Percentiles rank a stretch among this genome's conserved stretches.
Evolutionary conservation across 2,113 vertebrate species (phyloP).

Genomic region (Neofelis nebulosa): DNA sequence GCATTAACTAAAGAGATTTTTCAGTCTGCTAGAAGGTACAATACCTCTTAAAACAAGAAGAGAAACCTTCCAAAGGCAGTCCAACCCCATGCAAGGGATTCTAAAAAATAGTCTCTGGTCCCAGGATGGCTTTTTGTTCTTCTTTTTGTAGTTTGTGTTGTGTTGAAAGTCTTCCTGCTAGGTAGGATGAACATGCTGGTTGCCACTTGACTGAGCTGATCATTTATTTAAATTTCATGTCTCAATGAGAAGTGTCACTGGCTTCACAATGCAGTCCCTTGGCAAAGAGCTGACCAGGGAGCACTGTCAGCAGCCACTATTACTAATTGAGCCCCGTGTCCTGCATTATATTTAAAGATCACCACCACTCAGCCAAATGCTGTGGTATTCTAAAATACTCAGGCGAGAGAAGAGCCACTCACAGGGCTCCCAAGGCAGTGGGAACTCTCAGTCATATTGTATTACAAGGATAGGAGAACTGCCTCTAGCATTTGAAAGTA

Average conservation of each 20-base stretch:
- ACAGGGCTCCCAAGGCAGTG: not conserved
- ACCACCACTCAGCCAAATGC: not conserved
- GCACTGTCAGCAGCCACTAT: not conserved
- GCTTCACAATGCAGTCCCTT: not conserved
- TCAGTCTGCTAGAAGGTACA: not conserved
- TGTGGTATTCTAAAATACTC: not conserved
- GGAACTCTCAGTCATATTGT: not conserved
- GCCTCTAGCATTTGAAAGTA: slow-evolving; percentile 80
- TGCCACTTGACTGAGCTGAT: not conserved
- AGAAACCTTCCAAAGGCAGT: not conserved
- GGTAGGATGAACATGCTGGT: not conserved
- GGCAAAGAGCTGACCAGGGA: not conserved
- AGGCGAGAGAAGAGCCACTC: not conserved
- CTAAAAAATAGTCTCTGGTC: not conserved
- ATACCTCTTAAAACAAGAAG: not conserved
- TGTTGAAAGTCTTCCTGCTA: not conserved
- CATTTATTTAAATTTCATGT: slow-evolving; percentile 15
- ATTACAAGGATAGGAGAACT: slow-evolving; percentile 33
- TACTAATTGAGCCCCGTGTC: not conserved
- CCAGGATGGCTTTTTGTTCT: not conserved
- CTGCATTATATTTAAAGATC: slow-evolving; percentile 62
- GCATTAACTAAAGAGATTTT: not conserved
- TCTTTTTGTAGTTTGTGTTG: not conserved
- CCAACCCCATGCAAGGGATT: not conserved
- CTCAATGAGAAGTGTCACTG: not conserved